Conservation (phyloP, 2,797 vertebrate species). For the Crotalus adamanteus region DNA sequence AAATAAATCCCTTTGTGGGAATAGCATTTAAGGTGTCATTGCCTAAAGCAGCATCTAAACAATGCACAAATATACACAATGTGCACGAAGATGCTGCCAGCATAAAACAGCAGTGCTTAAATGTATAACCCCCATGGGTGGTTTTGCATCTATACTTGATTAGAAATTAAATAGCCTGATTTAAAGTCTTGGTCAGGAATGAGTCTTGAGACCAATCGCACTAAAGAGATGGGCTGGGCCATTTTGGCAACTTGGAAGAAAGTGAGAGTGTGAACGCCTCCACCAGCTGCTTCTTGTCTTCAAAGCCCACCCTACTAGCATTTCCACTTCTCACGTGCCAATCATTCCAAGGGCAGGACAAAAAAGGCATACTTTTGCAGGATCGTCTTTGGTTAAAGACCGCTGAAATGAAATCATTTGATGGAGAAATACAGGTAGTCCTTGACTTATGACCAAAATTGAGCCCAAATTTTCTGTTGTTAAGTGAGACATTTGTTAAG, state of each 20-base stretch:
- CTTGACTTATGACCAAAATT: not conserved
- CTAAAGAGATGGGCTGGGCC: not conserved
- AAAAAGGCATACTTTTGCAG: not conserved
- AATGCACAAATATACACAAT: not conserved
- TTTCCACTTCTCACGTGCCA: not conserved
- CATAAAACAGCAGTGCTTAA: not conserved
- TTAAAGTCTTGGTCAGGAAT: not conserved
- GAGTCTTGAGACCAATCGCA: not conserved
- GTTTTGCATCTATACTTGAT: not conserved
- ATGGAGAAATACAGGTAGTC: not conserved
- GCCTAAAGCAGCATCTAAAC: not conserved
- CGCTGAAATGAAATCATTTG: fast-evolving
- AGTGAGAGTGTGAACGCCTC: not conserved
- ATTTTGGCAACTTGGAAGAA: not conserved
- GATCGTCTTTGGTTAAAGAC: not conserved
- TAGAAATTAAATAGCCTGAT: not conserved
- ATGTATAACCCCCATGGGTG: not conserved
- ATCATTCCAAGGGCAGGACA: not conserved
- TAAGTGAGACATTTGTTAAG: not conserved
- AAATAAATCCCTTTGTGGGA: too few relatives aligned
- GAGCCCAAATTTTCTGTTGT: not conserved
- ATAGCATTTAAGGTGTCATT: not conserved
- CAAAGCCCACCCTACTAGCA: not conserved
- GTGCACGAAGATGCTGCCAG: not conserved
- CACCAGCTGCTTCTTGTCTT: not conserved